phyloP scores from a whole-genome alignment of 2,113 vertebrate species.

The Actinemys pallida region DNA sequence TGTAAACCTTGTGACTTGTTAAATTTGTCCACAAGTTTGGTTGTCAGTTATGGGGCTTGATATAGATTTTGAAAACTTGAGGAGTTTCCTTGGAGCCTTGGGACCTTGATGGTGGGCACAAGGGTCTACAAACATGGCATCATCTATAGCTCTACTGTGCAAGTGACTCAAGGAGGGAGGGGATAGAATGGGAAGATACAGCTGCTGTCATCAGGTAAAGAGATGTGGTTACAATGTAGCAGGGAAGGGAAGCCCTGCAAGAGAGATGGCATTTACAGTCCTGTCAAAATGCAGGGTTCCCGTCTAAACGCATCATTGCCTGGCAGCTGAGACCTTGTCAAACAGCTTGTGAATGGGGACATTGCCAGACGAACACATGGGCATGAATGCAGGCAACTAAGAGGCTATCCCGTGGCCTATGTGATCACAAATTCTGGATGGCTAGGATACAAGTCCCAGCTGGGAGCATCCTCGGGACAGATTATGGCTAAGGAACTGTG shows the following conservation, averaged over 20 bases:
- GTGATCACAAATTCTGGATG: background rate
- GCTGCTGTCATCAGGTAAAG: background rate
- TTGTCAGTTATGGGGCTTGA: background rate
- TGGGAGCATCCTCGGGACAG: background rate
- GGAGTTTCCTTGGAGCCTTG: background rate
- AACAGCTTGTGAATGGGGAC: background rate
- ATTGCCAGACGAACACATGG: constrained; percentile 54
- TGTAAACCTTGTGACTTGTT: background rate
- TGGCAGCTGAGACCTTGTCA: constrained; percentile 48
- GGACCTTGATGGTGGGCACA: background rate
- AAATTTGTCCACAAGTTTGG: background rate
- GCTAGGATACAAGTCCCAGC: constrained; percentile 18
- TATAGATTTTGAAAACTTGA: background rate
- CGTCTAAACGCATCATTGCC: background rate
- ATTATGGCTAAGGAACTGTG: background rate
- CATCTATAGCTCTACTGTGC: background rate
- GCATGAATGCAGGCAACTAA: background rate
- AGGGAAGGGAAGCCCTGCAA: background rate
- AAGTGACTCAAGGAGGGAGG: background rate
- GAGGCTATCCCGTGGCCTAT: background rate
- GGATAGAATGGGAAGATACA: accelerated
- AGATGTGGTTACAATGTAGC: accelerated
- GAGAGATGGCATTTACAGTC: background rate
- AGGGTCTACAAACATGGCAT: background rate
- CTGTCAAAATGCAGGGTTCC: background rate